Evolutionary conservation across 2,888 invertebrate species (phyloP).

Genomic region (Drosophila phalerata): DNA sequence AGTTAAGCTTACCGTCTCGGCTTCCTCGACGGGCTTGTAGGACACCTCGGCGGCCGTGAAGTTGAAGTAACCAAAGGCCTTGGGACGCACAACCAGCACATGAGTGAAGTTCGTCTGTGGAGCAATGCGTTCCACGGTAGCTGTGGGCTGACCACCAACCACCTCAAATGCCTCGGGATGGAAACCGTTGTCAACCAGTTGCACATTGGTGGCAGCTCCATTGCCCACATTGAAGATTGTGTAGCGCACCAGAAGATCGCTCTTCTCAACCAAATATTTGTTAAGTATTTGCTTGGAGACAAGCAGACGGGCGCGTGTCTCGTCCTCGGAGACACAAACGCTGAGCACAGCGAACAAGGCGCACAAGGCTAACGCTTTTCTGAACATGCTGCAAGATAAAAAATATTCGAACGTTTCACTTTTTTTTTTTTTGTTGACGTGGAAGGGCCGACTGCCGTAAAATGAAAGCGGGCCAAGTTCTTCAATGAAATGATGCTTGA

Average conservation of each 20-base stretch:
- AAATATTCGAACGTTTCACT: slow-evolving; percentile 52
- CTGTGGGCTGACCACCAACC: slow-evolving; percentile 93
- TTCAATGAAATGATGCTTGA: background rate
- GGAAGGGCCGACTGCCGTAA: slow-evolving; percentile 57
- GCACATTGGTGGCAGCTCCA: slow-evolving; percentile 95
- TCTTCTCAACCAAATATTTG: slow-evolving; percentile 97
- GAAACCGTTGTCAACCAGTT: slow-evolving; percentile 94
- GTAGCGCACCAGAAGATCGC: slow-evolving; percentile 98
- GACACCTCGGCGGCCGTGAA: slow-evolving; percentile 97
- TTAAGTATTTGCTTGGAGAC: slow-evolving; percentile 98
- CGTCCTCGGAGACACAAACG: slow-evolving; percentile 86
- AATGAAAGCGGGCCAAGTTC: slow-evolving; percentile 20
- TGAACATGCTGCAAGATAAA: slow-evolving; percentile 70
- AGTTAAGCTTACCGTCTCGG: slow-evolving; percentile 87
- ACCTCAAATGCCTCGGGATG: slow-evolving; percentile 96
- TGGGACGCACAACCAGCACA: slow-evolving; percentile 95
- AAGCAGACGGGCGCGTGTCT: slow-evolving; percentile 92
- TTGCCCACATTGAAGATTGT: slow-evolving; percentile 97
- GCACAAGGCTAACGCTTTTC: slow-evolving; percentile 61
- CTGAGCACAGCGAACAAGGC: slow-evolving; percentile 76
- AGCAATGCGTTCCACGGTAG: slow-evolving; percentile 94
- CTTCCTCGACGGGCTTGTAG: slow-evolving; percentile 94
- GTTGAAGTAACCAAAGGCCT: slow-evolving; percentile 97
- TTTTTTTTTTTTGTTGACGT: slow-evolving; percentile 80
- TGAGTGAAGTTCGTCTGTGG: slow-evolving; percentile 97